These are phyloP conservation scores for Phylloscopus trochilus DNA, from an alignment of 2,113 vertebrate species.

Conservation along the genomic window DNA sequence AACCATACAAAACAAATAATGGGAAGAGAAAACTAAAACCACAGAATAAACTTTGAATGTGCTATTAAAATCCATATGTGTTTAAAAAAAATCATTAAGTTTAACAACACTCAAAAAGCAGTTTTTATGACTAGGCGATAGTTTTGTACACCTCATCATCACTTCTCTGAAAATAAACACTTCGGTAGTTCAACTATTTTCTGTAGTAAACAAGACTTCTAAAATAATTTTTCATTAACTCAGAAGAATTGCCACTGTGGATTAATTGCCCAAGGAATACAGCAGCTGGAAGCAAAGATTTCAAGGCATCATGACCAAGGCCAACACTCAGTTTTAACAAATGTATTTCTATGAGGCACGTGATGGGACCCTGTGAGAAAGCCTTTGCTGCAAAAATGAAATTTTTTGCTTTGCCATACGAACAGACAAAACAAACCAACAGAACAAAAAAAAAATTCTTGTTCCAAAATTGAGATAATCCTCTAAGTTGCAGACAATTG, in stretches of 20 bases:
- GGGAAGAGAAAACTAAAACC: not conserved
- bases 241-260: not conserved
- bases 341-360: not conserved
- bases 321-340: not conserved
- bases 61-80: not conserved
- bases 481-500: not conserved
- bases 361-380: not conserved
- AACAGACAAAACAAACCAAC: not conserved
- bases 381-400: not conserved
- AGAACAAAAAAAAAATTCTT: not conserved
- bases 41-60: not conserved
- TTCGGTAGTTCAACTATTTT: not conserved
- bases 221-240: not conserved
- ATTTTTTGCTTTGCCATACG: not conserved
- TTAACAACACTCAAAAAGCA: not conserved
- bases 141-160: not conserved
- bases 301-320: not conserved
- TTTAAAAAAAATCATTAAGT: not conserved
- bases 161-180: not conserved
- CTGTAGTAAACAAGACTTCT: not conserved
- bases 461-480: not conserved
- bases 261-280: not conserved
- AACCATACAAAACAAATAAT: not conserved
- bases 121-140: not conserved
- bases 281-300: not conserved